Evolutionary conservation across 2,888 invertebrate species (phyloP).

Genomic region (Aporophyla lueneburgensis): DNA sequence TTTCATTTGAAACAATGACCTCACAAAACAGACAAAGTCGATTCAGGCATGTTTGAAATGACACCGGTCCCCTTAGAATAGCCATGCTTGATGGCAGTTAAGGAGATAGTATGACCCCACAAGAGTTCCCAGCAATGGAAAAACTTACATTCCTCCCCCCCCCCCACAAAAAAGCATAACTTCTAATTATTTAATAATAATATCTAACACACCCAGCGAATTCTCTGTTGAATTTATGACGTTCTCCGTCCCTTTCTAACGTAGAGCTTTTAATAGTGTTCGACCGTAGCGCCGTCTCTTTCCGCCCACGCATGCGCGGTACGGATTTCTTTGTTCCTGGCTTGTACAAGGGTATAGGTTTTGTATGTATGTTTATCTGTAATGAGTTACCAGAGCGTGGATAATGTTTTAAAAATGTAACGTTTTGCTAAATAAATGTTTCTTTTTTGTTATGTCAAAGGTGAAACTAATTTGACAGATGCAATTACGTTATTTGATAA

Average conservation of each 20-base stretch:
- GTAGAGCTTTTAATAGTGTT: conserved; percentile 31
- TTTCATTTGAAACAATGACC: not conserved
- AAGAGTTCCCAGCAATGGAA: not conserved
- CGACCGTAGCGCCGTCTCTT: conserved; percentile 62
- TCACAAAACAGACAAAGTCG: not conserved
- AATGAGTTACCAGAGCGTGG: conserved; percentile 32
- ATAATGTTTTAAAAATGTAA: conserved; percentile 31
- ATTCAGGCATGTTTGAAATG: not conserved
- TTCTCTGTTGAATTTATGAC: conserved; percentile 74
- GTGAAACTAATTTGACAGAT: not conserved
- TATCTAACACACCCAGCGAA: conserved; percentile 36
- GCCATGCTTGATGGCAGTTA: not conserved
- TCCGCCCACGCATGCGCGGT: conserved; percentile 73
- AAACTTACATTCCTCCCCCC: not conserved
- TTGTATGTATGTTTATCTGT: conserved; percentile 20
- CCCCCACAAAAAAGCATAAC: not conserved
- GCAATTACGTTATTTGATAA: no score
- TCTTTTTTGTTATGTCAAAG: not conserved
- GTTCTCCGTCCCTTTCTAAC: conserved; percentile 65
- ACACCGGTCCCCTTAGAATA: no score
- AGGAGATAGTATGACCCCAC: not conserved
- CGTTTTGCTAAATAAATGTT: not conserved
- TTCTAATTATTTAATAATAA: conserved; percentile 48
- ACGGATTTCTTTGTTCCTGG: conserved; percentile 71
- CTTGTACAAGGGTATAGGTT: not conserved